phyloP scores from a whole-genome alignment of 2,113 vertebrate species.

The Patagioenas fasciata region DNA sequence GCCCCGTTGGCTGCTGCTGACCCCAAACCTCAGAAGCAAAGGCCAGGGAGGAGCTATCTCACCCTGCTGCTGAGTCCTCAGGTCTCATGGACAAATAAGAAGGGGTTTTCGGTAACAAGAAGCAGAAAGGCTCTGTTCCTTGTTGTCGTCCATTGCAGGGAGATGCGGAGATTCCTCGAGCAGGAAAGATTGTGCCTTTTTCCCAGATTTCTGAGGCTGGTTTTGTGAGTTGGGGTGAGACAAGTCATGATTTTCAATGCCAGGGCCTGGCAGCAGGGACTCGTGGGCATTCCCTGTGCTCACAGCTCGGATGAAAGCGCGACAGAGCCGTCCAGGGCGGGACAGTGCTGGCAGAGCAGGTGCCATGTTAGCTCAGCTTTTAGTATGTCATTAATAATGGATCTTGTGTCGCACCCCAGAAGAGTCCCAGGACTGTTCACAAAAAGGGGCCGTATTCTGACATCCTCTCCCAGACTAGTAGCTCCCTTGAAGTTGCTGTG shows the following conservation, averaged over 20 bases:
- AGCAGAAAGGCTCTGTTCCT: neutral
- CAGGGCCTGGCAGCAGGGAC: neutral
- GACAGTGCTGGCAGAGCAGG: neutral
- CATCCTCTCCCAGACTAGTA: neutral
- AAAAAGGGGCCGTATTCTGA: neutral
- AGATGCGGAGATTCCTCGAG: fast-evolving
- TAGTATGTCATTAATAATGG: neutral
- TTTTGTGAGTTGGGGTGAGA: neutral
- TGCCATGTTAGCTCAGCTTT: neutral
- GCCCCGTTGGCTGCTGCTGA: neutral
- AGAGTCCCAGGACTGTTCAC: neutral
- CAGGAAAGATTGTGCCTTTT: neutral
- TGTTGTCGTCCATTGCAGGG: neutral
- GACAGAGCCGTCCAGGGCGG: fast-evolving
- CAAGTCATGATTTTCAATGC: neutral
- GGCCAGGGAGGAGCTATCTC: neutral
- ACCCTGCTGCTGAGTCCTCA: neutral
- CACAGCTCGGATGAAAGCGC: fast-evolving
- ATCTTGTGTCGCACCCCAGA: neutral
- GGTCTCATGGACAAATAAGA: neutral
- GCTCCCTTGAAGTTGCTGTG: neutral
- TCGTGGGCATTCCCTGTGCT: neutral
- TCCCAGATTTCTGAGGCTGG: neutral
- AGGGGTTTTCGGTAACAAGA: neutral
- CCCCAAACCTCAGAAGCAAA: neutral